Base-by-base conservation (phyloP, 2,888 invertebrate genomes). In the Plagodis pulveraria region DNA sequence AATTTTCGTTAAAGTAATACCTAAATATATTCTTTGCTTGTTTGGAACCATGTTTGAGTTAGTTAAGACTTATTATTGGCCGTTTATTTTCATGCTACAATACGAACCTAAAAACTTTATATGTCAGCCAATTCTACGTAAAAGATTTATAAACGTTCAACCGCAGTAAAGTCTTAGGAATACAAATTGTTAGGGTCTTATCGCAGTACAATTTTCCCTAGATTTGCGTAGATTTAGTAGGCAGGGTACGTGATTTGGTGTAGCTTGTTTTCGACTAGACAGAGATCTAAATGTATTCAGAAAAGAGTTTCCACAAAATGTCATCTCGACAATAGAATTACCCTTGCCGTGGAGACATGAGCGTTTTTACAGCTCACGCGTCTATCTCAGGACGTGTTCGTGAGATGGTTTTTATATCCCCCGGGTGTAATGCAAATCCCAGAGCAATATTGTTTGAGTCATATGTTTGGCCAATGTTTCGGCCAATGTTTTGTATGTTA, bases 341-440 rank as follows among this genome's bases (percentile, higher is more conserved):
- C n/a, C 33, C 33, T n/a, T 35, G 7, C n/a, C 11, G 51, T 36
- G 12, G 44, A 56, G 56, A 56, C 55, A 41, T 49, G 38, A 52
- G 51, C 54, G 36, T 12, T 33, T 58, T 51, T 51, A 63, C 57
- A 63, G 51, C 51, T 35, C 44, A 35, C 51, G 36, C 40, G 49
- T 49, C 41, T 49, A 49, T 46, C 36, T 33, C 45, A n/a, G 35
- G 47, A 38, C 47, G 58, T 46, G 50, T 33, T 47, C n/a, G 55
- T 46, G 55, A 46, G 42, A 48, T 52, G 50, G 9, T 9, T 34
- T 33, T 8, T 10, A 12, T 38, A 36, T 36, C 36, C 56, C 61
- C 48, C 38, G 22, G 32, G 52, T 52, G 41, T 47, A 34, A 43
- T 56, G 66, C 55, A 45, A 41, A 22, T 50, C 67, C 62, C 63